Base-by-base conservation (phyloP, 2,797 vertebrate genomes). In the Chrosomus eos region DNA sequence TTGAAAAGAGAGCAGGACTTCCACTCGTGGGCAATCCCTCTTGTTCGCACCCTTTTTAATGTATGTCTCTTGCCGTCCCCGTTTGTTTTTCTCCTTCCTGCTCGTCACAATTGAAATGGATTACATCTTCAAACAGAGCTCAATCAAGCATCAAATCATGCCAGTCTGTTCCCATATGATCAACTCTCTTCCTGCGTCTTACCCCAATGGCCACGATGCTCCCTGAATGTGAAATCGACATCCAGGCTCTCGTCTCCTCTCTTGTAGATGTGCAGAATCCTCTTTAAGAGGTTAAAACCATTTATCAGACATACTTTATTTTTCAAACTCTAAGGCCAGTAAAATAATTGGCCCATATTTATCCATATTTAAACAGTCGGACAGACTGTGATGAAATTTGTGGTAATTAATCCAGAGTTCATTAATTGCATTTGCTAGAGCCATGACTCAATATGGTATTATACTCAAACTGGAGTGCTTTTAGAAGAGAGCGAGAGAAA, bases 81-180 rank as follows among this genome's bases (percentile, higher is more conserved):
- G 28, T 76, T 71, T 75, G 64, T 81, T 62, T 82, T 77, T 62
- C 19, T 36, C 64, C n/a, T 62, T 62, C 53, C 16, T 26, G 19
- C 70, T 80, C 14, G 3, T 73, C 60, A 73, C 82, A 81, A 91
- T 4, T 88, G 85, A 90, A 92, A 90, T 83, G 89, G 89, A 90
- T 91, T 91, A 92, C 87, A 91, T 93, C 87, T 91, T 91, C 92
- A 89, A 90, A 88, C 71, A 64, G 83, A 78, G 91, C 90, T 93
- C 92, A 92, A 92, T 93, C 93, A 93, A 85, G 86, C 89, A 89
- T 91, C 89, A 91, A 92, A 94, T 94, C 90, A 92, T 85, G 87
- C 90, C 87, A 91, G 82, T 91, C 92, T 92, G 91, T 92, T 90
- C 90, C 75, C 91, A 90, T 90, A 91, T 90, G 90, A 91, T 90